Evolutionary conservation across 2,113 vertebrate species (phyloP), one percentile per base, ranked within the genome.

Genomic region (Thamnaconus septentrionalis): DNA sequence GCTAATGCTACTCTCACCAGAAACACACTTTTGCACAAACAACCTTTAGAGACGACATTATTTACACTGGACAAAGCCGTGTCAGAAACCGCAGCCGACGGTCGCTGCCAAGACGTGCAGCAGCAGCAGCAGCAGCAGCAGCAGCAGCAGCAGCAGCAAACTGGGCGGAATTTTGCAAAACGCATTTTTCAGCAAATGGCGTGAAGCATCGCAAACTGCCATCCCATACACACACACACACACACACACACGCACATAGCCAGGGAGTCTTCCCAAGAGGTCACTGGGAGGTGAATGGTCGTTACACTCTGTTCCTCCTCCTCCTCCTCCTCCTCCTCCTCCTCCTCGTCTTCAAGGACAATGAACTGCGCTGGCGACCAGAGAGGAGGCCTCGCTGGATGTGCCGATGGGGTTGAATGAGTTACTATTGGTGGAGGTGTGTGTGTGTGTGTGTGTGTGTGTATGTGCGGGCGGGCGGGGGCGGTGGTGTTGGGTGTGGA

Each of bases 1-100:
- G 73, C 81, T 80, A 73, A 56, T 66, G 80, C 70, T 80, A 77
- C 83, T 85, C 84, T 80, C 63, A 53, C 66, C 63, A 80, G 83
- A 82, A 85, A 88, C 79, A 83, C 76, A 73, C 80, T 87, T 83
- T 81, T 71, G 75, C 78, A 79, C 83, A 86, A 89, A 84, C 87
- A 87, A 51, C 64, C 77, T 66, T 70, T 78, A 79, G 66, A 71
- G 75, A 76, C 85, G 83, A 87, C 85, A 85, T 87, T 90, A 87
- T 90, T 90, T 88, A 87, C 80, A 79, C 79, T 78, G 86, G 85
- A 86, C 85, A 79, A 73, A 86, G 85, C 77, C 72, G 79, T 88
- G 87, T 88, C 84, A 87, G 71, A 86, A 88, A 84, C 85, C 87
- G 86, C 84, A 84, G 64, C 73, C 53, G 76, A 56, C 74, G 66